A percentile compares a stretch with the other conserved stretches of the same genome.
phyloP scores from a whole-genome alignment of 2,888 invertebrate genomes.

The Euplagia quadripunctaria region DNA sequence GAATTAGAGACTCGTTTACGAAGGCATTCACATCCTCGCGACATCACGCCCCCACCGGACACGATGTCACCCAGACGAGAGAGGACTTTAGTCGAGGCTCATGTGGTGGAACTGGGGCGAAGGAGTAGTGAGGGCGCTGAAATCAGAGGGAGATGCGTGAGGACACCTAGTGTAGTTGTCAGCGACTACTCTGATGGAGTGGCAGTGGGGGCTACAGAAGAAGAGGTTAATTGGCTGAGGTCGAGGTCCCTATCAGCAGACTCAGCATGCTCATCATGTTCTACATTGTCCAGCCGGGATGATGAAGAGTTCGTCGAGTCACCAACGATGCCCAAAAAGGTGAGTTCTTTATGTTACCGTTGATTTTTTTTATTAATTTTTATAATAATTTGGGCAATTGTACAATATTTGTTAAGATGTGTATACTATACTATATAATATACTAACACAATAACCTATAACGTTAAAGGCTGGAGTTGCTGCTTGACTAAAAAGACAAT shows the following conservation, averaged over 20 bases:
- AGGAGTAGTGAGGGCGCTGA: conserved; percentile 82
- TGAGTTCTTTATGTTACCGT: conserved; percentile 54
- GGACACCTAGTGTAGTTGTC: conserved; percentile 95
- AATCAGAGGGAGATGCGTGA: conserved; percentile 88
- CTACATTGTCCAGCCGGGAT: conserved; percentile 91
- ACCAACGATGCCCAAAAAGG: conserved; percentile 83
- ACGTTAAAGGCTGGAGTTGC: too few species aligned
- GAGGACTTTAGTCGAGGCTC: conserved; percentile 82
- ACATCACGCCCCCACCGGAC: conserved; percentile 77
- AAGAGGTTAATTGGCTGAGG: conserved; percentile 81
- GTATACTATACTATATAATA: too few species aligned
- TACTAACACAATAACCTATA: not conserved
- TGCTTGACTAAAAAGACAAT: not conserved
- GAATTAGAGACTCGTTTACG: conserved; percentile 83
- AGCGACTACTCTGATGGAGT: conserved; percentile 94
- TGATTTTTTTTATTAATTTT: not conserved
- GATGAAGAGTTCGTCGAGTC: conserved; percentile 87
- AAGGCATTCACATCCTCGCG: conserved; percentile 79
- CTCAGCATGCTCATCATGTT: conserved; percentile 92
- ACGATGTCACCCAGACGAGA: conserved; percentile 78
- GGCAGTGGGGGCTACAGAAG: conserved; percentile 80
- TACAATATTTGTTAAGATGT: not conserved
- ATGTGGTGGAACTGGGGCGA: conserved; percentile 87
- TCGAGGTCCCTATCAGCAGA: conserved; percentile 87
- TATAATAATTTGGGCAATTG: not conserved